Percentiles rank a stretch among this genome's conserved stretches.
phyloP scores from a whole-genome alignment of 1,140 invertebrate species.

The Catajapyx aquilonaris region DNA sequence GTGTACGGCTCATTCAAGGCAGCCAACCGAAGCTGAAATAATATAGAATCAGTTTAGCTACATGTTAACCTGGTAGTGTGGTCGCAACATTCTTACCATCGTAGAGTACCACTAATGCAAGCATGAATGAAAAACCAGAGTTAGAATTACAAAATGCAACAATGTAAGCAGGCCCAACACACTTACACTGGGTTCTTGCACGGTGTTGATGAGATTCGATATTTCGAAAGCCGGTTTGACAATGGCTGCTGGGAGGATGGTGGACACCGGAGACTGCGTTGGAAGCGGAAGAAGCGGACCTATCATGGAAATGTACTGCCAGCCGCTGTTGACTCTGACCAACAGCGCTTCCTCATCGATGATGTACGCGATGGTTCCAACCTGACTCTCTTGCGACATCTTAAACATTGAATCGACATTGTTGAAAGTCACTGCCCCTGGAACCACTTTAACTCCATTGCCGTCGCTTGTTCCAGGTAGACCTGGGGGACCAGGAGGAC shows the following conservation, averaged over 20 bases:
- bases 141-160: conserved; percentile 3
- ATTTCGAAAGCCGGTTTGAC: conserved; percentile 51
- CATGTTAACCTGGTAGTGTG: no score
- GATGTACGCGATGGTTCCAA: conserved; percentile 79
- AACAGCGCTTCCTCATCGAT: conserved; percentile 73
- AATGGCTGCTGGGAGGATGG: conserved; percentile 35
- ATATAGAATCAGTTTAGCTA: no score
- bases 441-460: conserved; percentile 33
- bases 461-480: conserved; percentile 13
- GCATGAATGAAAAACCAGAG: conserved; percentile 7
- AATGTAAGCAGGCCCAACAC: conserved; percentile 4
- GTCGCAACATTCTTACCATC: conserved; percentile 40
- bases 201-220: conserved; percentile 54
- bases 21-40: conserved; percentile 70
- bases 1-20: conserved; percentile 77
- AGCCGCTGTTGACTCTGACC: conserved; percentile 70
- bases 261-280: conserved; percentile 40
- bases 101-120: conserved; percentile 34
- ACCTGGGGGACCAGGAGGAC: conserved; percentile 20
- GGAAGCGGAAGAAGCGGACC: no score
- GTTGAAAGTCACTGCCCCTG: conserved; percentile 57
- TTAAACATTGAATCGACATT: conserved; percentile 57
- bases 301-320: conserved; percentile 85
- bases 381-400: conserved; percentile 56
- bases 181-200: conserved; percentile 61